Percentiles rank a stretch among this genome's conserved stretches.
Evolutionary conservation across 1,140 invertebrate genomes (phyloP).

Genomic region (Hydropsyche tenuis): DNA sequence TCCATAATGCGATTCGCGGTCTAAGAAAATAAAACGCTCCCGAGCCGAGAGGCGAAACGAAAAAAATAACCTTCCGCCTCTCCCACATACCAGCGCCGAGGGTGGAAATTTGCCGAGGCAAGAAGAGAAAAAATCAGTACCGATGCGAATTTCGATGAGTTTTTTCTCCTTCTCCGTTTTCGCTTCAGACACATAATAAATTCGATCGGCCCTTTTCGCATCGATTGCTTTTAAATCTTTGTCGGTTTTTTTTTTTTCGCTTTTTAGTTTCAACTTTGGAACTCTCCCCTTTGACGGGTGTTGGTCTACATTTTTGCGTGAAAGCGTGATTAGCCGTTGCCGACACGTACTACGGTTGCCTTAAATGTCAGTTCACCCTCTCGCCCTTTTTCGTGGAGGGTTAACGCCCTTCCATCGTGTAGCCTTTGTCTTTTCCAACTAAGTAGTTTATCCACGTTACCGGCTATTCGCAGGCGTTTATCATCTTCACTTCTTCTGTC

Average conservation of each 20-base stretch:
- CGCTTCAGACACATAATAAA: too few relatives aligned
- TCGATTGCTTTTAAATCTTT: too few relatives aligned
- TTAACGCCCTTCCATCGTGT: constrained; percentile 34
- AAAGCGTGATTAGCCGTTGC: constrained; percentile 31
- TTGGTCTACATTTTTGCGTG: background rate
- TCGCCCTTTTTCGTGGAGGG: constrained; percentile 24
- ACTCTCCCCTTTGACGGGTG: background rate
- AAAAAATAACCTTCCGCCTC: background rate
- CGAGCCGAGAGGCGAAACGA: background rate
- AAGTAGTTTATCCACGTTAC: constrained; percentile 32
- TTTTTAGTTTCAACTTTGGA: too few relatives aligned
- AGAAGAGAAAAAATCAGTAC: too few relatives aligned
- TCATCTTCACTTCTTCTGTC: constrained; percentile 16
- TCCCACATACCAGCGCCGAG: background rate
- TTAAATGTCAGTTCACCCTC: constrained; percentile 15
- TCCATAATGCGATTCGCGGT: constrained; percentile 28
- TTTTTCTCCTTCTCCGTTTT: too few relatives aligned
- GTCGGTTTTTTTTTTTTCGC: too few relatives aligned
- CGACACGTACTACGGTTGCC: constrained; percentile 27
- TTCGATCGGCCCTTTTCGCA: too few relatives aligned
- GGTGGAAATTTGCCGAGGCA: background rate
- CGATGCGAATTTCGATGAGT: too few relatives aligned
- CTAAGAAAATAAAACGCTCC: constrained; percentile 15
- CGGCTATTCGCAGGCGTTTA: constrained; percentile 3
- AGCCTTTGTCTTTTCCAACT: constrained; percentile 35